Conservation (phyloP, 2,113 vertebrate genomes). For the Thalassarche chlororhynchos region DNA sequence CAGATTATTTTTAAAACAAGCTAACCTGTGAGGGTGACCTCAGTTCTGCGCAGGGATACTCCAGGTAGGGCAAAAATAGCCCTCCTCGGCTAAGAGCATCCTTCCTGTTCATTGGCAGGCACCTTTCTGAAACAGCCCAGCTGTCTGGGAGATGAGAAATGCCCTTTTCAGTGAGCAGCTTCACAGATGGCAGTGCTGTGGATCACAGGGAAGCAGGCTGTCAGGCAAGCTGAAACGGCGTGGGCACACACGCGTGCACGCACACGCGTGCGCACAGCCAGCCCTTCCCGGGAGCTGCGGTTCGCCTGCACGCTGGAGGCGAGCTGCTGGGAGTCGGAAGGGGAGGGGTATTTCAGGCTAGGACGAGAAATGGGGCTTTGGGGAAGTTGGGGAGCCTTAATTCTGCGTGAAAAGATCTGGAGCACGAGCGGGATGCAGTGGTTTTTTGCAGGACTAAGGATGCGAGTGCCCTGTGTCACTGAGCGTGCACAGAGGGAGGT, state of each 20-base stretch:
- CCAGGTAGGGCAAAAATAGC: background rate
- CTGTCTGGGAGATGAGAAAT: background rate
- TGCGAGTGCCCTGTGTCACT: accelerated
- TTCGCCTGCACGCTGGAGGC: background rate
- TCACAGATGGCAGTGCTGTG: background rate
- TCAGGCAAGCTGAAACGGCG: background rate
- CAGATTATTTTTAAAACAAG: background rate
- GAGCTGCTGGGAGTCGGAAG: background rate
- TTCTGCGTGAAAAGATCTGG: background rate
- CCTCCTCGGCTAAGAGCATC: background rate
- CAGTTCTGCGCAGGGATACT: background rate
- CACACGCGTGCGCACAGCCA: background rate
- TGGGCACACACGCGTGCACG: background rate
- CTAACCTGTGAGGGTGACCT: background rate
- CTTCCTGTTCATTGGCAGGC: background rate
- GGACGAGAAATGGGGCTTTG: accelerated
- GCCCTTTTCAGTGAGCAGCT: background rate
- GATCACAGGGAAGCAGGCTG: background rate
- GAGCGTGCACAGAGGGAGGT: accelerated
- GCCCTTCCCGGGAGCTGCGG: background rate
- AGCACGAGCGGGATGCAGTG: background rate
- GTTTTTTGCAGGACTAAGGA: background rate
- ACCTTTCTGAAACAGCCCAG: background rate
- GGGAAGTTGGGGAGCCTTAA: background rate
- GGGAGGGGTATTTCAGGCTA: background rate